A percentile compares a stretch with the other conserved stretches of the same genome.
Evolutionary conservation across 2,888 invertebrate species (phyloP).

Genomic region (Petrolisthes manimaculis): DNA sequence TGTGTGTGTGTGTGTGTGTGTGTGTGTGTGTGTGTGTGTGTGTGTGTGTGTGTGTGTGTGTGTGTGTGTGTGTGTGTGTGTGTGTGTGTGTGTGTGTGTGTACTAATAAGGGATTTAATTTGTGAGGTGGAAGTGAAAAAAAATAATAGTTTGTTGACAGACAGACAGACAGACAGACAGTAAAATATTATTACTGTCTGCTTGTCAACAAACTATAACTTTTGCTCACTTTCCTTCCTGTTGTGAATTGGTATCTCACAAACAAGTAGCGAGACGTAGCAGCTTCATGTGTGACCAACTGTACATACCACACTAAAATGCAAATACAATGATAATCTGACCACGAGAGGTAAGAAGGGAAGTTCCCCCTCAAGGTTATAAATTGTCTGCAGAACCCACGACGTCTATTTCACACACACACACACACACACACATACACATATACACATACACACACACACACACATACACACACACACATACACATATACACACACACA

Average conservation of each 20-base stretch:
- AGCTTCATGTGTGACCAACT: no score
- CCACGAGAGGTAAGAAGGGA: no score
- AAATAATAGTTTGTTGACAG: no score
- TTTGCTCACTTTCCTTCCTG: not conserved
- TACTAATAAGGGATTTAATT: not conserved
- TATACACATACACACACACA: conserved; percentile 4
- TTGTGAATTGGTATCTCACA: no score
- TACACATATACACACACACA: not conserved
- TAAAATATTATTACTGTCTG: no score
- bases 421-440: not conserved
- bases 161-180: no score
- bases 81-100: conserved; percentile 7
- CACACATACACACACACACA: conserved; percentile 11
- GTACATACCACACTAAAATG: no score
- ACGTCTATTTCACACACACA: not conserved
- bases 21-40: conserved; percentile 4
- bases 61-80: conserved; percentile 7
- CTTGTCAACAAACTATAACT: no score
- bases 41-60: conserved; percentile 7
- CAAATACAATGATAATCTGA: no score
- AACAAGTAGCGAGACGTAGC: no score
- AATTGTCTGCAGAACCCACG: not conserved
- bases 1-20: not conserved
- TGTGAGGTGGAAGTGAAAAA: not conserved
- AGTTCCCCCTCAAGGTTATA: not conserved